These are phyloP conservation scores for Sphaeridia pumilis DNA, from an alignment of 2,888 invertebrate genomes.

Conservation along the genomic window DNA sequence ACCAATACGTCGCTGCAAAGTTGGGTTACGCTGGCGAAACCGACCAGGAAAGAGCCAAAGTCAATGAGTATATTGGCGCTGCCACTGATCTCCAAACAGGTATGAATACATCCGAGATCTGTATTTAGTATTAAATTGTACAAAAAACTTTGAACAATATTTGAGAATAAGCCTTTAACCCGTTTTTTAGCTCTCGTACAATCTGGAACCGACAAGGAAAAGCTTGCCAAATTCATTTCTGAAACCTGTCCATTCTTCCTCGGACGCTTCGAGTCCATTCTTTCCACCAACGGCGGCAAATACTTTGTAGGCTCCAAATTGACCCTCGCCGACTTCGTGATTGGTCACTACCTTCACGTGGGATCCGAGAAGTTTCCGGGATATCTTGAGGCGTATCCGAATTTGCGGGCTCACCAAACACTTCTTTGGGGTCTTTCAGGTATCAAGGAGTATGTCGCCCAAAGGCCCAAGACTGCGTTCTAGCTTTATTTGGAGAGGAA, in stretches of 20 bases:
- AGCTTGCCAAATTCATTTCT: not conserved
- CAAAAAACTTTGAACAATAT: not conserved
- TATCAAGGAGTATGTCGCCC: conserved; percentile 1
- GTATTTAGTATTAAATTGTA: not conserved
- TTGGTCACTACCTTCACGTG: not conserved
- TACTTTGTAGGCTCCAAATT: conserved; percentile 1
- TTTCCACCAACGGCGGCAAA: not conserved
- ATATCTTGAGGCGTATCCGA: not conserved
- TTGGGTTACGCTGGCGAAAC: conserved; percentile 1
- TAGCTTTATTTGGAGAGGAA: no score
- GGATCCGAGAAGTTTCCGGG: not conserved
- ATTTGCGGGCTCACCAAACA: not conserved
- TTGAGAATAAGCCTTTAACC: no score
- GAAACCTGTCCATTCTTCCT: conserved; percentile 2
- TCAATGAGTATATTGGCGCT: conserved; percentile 2
- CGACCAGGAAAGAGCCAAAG: not conserved
- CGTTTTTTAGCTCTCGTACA: no score
- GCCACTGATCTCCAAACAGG: not conserved
- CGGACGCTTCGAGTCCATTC: not conserved
- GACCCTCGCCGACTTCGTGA: not conserved
- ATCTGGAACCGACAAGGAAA: not conserved
- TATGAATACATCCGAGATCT: not conserved
- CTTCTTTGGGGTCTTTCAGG: not conserved
- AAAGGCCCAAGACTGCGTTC: not conserved
- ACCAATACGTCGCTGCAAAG: conserved; percentile 9